phyloP scores from a whole-genome alignment of 2,113 vertebrate species.

The Anarhynchus alexandrinus region DNA sequence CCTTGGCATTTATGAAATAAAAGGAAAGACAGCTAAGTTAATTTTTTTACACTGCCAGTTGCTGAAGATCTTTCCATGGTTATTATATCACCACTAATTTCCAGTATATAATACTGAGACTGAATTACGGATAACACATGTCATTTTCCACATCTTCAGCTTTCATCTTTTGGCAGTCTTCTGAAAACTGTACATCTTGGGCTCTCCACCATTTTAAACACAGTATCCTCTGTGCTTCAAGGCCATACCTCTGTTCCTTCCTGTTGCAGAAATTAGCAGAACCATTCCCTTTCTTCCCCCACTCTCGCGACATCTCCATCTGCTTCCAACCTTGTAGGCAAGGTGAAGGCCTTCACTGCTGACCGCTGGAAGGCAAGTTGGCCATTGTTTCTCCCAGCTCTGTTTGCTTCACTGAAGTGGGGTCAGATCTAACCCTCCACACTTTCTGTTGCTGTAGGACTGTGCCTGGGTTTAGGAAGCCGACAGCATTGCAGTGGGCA shows the following conservation, averaged over 20 bases:
- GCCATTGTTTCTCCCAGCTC: background rate
- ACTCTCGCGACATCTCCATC: background rate
- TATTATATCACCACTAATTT: conserved; percentile 24
- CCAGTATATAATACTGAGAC: conserved; percentile 28
- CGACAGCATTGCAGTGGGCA: rapidly evolving
- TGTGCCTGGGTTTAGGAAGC: rapidly evolving
- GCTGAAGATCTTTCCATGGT: background rate
- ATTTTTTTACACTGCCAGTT: background rate
- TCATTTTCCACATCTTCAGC: conserved; percentile 33
- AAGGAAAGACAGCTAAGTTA: background rate
- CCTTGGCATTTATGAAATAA: background rate
- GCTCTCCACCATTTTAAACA: background rate
- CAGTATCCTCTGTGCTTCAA: background rate
- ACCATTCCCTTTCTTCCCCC: background rate
- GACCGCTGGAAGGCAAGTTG: background rate
- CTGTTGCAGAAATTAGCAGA: background rate
- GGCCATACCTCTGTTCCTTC: background rate
- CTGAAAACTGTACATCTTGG: conserved; percentile 2
- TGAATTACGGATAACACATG: background rate
- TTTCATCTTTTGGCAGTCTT: background rate
- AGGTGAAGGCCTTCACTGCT: background rate
- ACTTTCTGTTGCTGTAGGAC: background rate
- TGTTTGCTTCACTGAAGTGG: background rate
- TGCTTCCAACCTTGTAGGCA: background rate
- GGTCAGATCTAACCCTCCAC: background rate